Evolutionary conservation across 2,113 vertebrate genomes (phyloP), one percentile per base, ranked within the genome.

Genomic region (Macrotus californicus): DNA sequence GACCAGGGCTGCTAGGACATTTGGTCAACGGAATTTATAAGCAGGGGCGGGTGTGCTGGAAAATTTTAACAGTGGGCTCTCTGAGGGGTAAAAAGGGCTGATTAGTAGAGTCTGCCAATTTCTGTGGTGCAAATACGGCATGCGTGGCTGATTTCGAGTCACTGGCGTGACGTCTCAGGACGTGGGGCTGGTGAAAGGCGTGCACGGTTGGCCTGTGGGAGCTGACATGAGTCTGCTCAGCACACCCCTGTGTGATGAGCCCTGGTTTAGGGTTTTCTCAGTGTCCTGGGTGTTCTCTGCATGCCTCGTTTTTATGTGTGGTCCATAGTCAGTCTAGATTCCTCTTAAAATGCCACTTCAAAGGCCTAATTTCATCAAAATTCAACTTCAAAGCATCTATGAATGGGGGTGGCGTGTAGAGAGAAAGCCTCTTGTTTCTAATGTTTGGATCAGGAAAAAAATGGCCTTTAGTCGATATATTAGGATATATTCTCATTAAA

Each of bases 161-260:
- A 21, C 61, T 26, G 46, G 54, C 14, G 8, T 4, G 24, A 67
- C 16, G 14, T 21, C 24, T 41, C 48, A 34, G 61, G 19, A 36
- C 0, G 0, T 15, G 8, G 41, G 36, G 22, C 43, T 64, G 43
- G 3, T 43, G 11, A 72, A 11, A 77, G n/a, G 29, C 15, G 9
- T 50, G 16, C 5, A 54, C 15, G 19, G 2, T 1, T 54, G 6
- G 10, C 3, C 54, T 26, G 3, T 36, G 15, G 48, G 41, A 61
- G 19, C 26, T 46, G 29, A 19, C 3, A 1, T 2, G 10, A 76
- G 9, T 8, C 13, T 14, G 72, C 41, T 48, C 14, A 22, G 5
- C 1, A 8, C 5, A 43, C 9, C 2, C 24, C 50, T 67, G 12
- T 4, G 2, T 1, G 19, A 7, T 1, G 59, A 69, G 4, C 22